phyloP scores from a whole-genome alignment of 1,140 invertebrate genomes.

The Lepidurus packardi region DNA sequence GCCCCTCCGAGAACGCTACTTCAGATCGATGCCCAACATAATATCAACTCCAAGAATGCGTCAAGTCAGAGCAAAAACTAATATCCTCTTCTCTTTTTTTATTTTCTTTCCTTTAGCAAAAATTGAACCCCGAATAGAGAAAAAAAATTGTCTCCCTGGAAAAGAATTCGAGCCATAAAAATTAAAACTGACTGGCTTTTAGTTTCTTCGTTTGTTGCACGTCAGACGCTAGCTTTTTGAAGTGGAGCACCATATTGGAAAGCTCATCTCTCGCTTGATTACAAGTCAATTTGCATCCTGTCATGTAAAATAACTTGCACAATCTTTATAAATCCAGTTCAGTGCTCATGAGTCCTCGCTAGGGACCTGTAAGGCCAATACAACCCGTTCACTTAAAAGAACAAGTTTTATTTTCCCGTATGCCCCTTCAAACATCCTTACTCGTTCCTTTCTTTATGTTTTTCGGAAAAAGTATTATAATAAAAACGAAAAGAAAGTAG shows the following conservation, averaged over 20 bases:
- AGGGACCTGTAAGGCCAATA: no score
- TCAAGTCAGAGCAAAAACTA: not conserved
- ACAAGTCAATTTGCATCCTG: constrained; percentile 13
- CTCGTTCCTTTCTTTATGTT: not conserved
- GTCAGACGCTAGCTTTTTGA: not conserved
- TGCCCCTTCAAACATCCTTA: not conserved
- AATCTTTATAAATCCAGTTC: not conserved
- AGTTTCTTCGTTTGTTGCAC: not conserved
- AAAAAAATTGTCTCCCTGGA: not conserved
- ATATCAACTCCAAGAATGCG: not conserved
- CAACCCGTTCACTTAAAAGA: not conserved
- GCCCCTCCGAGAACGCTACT: not conserved
- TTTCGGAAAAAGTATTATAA: no score
- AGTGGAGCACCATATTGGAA: constrained; percentile 18
- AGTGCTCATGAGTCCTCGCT: not conserved
- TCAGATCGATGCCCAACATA: not conserved
- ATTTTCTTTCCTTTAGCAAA: not conserved
- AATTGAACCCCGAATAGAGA: not conserved
- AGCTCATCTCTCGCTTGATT: constrained; percentile 19
- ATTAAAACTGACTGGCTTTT: not conserved
- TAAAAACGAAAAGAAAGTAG: not conserved
- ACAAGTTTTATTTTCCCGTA: not conserved
- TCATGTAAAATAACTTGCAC: not conserved
- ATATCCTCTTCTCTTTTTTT: not conserved
- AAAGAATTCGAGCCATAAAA: constrained; percentile 15